Percentiles rank a stretch among this genome's conserved stretches.
Evolutionary conservation across 2,113 vertebrate species (phyloP).

Genomic region (Dolichallabes microphthalmus): DNA sequence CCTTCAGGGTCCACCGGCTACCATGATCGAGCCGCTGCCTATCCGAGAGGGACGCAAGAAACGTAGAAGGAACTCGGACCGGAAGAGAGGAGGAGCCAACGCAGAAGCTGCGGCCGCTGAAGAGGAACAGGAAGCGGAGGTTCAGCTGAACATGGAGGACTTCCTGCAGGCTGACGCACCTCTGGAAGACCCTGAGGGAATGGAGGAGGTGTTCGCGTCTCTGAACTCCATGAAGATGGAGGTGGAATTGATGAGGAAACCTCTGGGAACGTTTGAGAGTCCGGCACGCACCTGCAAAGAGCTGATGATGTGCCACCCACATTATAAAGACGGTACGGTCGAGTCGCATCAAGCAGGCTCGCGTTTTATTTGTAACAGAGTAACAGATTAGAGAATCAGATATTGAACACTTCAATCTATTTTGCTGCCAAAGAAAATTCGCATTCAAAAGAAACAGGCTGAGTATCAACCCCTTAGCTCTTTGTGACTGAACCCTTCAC

Average conservation of each 20-base stretch:
- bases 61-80: constrained; percentile 61
- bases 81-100: constrained; percentile 55
- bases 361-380: neutral
- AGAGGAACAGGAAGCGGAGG: constrained; percentile 53
- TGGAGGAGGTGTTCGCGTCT: constrained; percentile 87
- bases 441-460: neutral
- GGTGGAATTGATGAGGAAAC: constrained; percentile 79
- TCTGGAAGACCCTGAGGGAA: constrained; percentile 70
- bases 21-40: constrained; percentile 71
- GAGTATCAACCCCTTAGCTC: neutral
- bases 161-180: constrained; percentile 62
- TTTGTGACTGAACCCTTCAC: neutral
- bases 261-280: constrained; percentile 81
- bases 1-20: constrained; percentile 75
- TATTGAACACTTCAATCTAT: neutral
- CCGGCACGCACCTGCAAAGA: constrained; percentile 86
- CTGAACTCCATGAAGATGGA: constrained; percentile 84
- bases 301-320: constrained; percentile 80
- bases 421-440: neutral
- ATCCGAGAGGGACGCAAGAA: constrained; percentile 67
- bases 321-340: constrained; percentile 80
- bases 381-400: neutral
- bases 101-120: constrained; percentile 41
- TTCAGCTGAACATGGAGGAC: constrained; percentile 56
- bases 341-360: neutral